Base-by-base conservation (phyloP, 2,797 vertebrate species). In the Rhynchotus rufescens region DNA sequence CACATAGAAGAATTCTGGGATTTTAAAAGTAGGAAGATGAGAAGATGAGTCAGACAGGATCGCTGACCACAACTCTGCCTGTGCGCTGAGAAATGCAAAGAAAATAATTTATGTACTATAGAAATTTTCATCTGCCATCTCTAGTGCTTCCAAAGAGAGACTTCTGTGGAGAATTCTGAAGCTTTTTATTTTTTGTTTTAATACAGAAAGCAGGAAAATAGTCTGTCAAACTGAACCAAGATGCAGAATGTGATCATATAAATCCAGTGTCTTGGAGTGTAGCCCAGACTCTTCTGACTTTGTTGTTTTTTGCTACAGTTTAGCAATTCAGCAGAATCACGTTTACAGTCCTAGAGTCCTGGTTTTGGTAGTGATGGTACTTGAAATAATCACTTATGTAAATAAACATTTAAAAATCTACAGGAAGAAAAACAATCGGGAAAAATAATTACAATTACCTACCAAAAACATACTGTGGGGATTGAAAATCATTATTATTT, bases 211-310 rank as follows among this genome's bases (percentile, higher is more conserved):
- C n/a, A 74, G 88, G 76, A 89, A 93, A 94, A 93, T 73, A 75
- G 64, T 90, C 73, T 87, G 92, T 90, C 94, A 94, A 83, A 74
- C 54, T 78, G 86, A 90, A 95, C 80, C 64, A 87, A 94, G 92
- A 90, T 87, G 88, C 56, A 85, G 84, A 93, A 93, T 85, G 67
- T 81, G 88, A 94, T 94, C 86, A 61, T 92, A 90, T 90, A 95
- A 94, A 93, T 95, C 93, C 92, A 17, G 9, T 51, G 64, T 73
- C 74, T 89, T 96, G 95, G 96, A 95, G 67, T 67, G 62, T 25
- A 91, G 96, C 94, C 93, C 93, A 87, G 93, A 78, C 49, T 10
- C 45, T 90, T 92, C 84, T 92, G 92, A 94, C 88, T 95, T 92
- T 66, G 90, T 91, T 96, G 65, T 65, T 93, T 95, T 93, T 90